Evolutionary conservation across 2,888 invertebrate genomes (phyloP).

Genomic region (Sminthurinus aureus): DNA sequence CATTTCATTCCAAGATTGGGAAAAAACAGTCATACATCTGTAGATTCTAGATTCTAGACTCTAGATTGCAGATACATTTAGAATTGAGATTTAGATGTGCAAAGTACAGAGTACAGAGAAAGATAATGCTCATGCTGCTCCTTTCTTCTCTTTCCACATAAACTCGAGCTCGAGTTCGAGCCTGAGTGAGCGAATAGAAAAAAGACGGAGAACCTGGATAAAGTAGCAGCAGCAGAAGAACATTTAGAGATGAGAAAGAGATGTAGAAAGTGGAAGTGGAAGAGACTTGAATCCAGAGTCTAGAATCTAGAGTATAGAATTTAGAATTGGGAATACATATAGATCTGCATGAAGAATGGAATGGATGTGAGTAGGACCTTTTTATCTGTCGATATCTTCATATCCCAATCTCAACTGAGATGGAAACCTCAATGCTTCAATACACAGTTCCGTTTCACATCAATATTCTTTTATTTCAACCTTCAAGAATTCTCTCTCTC

Average conservation of each 20-base stretch:
- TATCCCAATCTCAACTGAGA: constrained; percentile 48
- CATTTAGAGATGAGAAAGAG: neutral
- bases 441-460: constrained; percentile 47
- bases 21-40: neutral
- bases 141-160: neutral
- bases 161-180: neutral
- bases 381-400: constrained; percentile 51
- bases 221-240: neutral
- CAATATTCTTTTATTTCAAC: constrained; percentile 44
- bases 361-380: constrained; percentile 21
- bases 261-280: neutral
- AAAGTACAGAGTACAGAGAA: too few relatives aligned
- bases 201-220: constrained; percentile 5
- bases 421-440: constrained; percentile 45
- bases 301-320: too few relatives aligned
- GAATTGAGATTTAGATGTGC: too few relatives aligned
- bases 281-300: too few relatives aligned
- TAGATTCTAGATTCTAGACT: too few relatives aligned
- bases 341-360: neutral
- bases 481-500: constrained; percentile 38
- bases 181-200: neutral
- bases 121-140: constrained; percentile 29
- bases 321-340: too few relatives aligned
- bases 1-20: constrained; percentile 27
- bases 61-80: too few relatives aligned